Conservation (phyloP, 2,888 invertebrate genomes). For the Bombylius discolor region DNA sequence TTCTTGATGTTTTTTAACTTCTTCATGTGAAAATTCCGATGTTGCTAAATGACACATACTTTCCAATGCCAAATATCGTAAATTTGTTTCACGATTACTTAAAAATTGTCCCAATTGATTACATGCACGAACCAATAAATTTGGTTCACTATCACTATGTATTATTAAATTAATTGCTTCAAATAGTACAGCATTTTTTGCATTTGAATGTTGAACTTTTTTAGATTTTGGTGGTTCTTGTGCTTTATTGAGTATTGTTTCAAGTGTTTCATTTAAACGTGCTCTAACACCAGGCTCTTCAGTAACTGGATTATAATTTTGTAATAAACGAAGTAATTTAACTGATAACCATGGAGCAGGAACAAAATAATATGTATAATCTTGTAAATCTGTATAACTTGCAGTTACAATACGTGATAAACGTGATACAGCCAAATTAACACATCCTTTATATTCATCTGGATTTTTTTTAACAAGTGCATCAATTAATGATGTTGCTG, state of each 20-base stretch:
- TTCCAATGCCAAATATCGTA: conserved; percentile 93
- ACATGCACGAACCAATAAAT: conserved; percentile 91
- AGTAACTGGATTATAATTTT: conserved; percentile 94
- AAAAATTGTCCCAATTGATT: conserved; percentile 98
- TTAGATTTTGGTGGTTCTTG: conserved; percentile 99
- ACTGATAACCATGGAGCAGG: conserved; percentile 99
- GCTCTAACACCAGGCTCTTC: conserved; percentile 96
- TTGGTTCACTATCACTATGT: conserved; percentile 96
- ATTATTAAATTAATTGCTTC: conserved; percentile 99
- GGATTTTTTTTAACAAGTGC: conserved; percentile 97
- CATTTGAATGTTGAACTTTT: conserved; percentile 99
- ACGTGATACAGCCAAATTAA: conserved; percentile 92
- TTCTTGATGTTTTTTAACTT: conserved; percentile 99
- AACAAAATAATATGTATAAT: conserved; percentile 99
- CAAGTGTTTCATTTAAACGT: conserved; percentile 91
- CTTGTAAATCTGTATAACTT: conserved; percentile 97
- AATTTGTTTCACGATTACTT: conserved; percentile 92
- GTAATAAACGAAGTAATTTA: conserved; percentile 85
- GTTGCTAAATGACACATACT: conserved; percentile 99
- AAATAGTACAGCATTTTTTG: conserved; percentile 98
- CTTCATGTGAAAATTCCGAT: conserved; percentile 98
- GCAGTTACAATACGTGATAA: conserved; percentile 96
- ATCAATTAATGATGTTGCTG: conserved; percentile 95
- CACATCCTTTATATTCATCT: conserved; percentile 98
- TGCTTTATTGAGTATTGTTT: conserved; percentile 96